Conservation (phyloP, 2,113 vertebrate genomes). For the Onychorhynchus coronatus region DNA sequence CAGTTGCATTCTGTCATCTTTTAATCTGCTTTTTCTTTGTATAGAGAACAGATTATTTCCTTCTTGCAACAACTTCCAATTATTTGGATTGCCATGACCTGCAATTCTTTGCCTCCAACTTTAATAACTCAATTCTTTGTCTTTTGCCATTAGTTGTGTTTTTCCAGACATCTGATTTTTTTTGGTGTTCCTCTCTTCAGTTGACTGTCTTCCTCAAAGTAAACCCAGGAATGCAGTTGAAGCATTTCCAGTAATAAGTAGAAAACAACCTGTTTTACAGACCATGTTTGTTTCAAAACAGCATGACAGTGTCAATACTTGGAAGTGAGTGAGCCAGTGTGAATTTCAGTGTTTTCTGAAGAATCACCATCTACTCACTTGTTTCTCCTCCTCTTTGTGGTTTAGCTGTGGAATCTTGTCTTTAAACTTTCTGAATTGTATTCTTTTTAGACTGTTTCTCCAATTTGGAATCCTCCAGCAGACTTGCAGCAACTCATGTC, state of each 20-base stretch:
- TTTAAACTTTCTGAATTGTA: background rate
- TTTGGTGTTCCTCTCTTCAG: background rate
- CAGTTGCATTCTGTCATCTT: background rate
- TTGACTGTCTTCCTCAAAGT: background rate
- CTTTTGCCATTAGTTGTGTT: background rate
- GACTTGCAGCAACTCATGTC: background rate
- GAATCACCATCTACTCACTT: background rate
- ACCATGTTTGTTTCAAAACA: background rate
- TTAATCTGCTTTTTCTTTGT: background rate
- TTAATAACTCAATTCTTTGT: background rate
- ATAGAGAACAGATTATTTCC: background rate
- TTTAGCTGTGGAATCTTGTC: background rate
- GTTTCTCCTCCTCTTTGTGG: background rate
- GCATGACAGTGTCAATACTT: background rate
- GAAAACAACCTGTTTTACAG: background rate
- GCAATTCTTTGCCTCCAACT: background rate
- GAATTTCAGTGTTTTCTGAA: background rate
- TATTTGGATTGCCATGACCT: background rate
- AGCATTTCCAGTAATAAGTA: background rate
- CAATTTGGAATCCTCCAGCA: background rate
- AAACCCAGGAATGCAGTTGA: background rate
- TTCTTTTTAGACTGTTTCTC: background rate
- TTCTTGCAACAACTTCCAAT: background rate
- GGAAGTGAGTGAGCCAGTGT: background rate
- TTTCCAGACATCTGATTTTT: background rate